Conservation (phyloP, 64 coral and sea anemone genomes). For the Montipora efflorescens region DNA sequence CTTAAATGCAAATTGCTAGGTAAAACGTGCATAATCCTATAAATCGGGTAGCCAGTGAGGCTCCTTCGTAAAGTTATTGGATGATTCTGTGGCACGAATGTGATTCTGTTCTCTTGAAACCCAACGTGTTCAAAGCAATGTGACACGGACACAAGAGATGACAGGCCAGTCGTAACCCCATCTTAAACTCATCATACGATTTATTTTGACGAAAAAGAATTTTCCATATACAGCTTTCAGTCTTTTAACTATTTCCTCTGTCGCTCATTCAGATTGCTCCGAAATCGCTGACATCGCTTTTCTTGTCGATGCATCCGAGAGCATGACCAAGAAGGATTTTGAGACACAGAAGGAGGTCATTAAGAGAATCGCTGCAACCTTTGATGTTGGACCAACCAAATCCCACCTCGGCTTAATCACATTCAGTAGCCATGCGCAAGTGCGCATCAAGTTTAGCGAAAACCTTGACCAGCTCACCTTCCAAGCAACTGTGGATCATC, state of each 20-base stretch:
- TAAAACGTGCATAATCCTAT: too few species aligned
- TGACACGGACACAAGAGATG: too few species aligned
- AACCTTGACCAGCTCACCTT: conserved; percentile 46
- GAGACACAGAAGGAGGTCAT: conserved; percentile 60
- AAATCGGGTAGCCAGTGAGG: too few species aligned
- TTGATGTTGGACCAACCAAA: conserved; percentile 34
- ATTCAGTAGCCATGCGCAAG: conserved; percentile 52
- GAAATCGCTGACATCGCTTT: conserved; percentile 74
- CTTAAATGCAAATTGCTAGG: too few species aligned
- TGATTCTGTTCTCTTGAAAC: too few species aligned
- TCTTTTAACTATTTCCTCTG: background rate
- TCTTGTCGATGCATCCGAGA: conserved; percentile 71
- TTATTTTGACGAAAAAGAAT: background rate
- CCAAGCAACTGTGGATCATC: conserved; percentile 13
- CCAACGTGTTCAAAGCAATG: too few species aligned
- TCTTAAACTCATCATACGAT: too few species aligned
- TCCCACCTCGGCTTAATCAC: conserved; percentile 48
- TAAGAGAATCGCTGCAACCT: conserved; percentile 27
- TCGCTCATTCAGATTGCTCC: conserved; percentile 5
- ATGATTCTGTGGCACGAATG: too few species aligned
- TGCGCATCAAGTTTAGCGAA: conserved; percentile 71
- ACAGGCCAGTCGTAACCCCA: too few species aligned
- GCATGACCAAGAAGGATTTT: conserved; percentile 57
- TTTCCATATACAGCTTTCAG: background rate
- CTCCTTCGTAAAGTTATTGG: too few species aligned